Base-by-base conservation (phyloP, 2,797 vertebrate species). In the Craterocephalus amniculus region DNA sequence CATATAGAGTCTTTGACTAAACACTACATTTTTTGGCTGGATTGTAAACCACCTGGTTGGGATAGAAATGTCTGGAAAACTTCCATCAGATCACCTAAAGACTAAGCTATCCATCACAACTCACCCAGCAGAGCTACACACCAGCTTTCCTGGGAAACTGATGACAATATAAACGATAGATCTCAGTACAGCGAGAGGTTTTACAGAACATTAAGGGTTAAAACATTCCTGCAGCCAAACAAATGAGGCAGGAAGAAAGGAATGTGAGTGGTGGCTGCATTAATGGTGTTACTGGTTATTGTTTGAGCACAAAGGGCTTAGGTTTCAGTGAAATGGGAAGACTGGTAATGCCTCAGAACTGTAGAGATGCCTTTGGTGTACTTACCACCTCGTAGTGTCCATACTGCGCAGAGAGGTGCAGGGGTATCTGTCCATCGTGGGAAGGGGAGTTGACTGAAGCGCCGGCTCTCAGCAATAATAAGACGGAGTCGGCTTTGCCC, bases 381-480 rank as follows among this genome's bases (percentile, higher is more conserved):
- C 96, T 82, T 81, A 98, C 97, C 96, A 99, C 97, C 64, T 98
- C 96, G 0, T 97, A 97, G 92, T 99, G 97, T 67, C 97, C 97
- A 0, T 98, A 99, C 91, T 99, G 97, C 0, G 97, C 96, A 0
- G 97, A 95, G 70, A 99, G 95, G 87, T 99, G 97, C 86, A 99
- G 90, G 0, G 97, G 97, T 84, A 97, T 97, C 93, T 99, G 97
- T 57, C 97, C 97, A 0, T 99, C 97, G 72, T 95, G 92, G 0
- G 97, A 97, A 32, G 95, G 87, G 8, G 93, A 91, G 52, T 98
- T 98, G 88, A 98, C 96, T 0, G 95, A 95, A 1, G 97, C 96
- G 0, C 95, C 93, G 0, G 96, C 95, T 1, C 96, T 94, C 43
- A 98, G 94, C 70, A 98, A 86, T 81, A 96, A 75, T 31, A 94